Base-by-base conservation (phyloP, 2,113 vertebrate genomes). In the Podarcis raffonei region DNA sequence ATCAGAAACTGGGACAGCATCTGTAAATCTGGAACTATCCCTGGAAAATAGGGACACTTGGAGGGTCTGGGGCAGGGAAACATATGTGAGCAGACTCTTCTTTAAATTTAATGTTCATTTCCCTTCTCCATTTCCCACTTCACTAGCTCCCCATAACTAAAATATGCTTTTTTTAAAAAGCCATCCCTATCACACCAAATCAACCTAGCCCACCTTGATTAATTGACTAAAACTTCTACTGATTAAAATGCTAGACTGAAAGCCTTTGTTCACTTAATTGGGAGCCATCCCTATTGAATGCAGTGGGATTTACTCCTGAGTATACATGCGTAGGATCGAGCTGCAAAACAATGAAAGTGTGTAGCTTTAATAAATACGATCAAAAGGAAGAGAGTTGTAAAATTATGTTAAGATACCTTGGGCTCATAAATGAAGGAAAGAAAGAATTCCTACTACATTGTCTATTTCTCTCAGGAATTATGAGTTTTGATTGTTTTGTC, bases 401-500 rank as follows among this genome's bases (percentile, higher is more conserved):
- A 69, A 83, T 37, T 30, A 30, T 89, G 0, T 0, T 32, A 77
- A 2, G 5, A 87, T 81, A 85, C 59, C 74, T 89, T 69, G 35
- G 80, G 80, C 22, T 25, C 80, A 90, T 91, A 84, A 83, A 85
- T 93, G 84, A 89, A 83, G n/a, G 39, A 78, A 83, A 42, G 39
- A 78, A 39, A 53, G 90, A 88, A 91, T 92, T 90, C 91, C 35
- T 12, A 27, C 82, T 90, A 59, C 80, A 0, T 88, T 85, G 72
- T 92, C 84, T 82, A 57, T 48, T 94, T 94, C 88, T 89, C 86
- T 91, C 27, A 57, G 3, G 75, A 91, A 66, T 82, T 23, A 66
- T 23, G 77, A 84, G 91, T 86, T 95, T 91, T 89, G 66, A 91
- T 85, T 0, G 81, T 94, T 94, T 89, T 93, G 8, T 83, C 23